Conservation (phyloP, 2,888 invertebrate genomes). For the Schrankia costaestrigalis region DNA sequence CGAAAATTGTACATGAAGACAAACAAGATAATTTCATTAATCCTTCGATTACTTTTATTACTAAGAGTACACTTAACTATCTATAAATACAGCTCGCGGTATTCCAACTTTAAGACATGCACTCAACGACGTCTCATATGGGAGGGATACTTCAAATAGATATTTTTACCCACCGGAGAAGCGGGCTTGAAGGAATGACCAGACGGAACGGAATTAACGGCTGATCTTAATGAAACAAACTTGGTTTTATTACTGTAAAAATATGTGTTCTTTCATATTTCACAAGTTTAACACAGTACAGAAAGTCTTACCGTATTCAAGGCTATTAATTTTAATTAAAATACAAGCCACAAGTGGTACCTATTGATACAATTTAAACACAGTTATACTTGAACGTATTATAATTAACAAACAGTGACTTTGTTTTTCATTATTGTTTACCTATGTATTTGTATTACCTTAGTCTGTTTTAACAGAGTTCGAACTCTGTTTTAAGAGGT, state of each 20-base stretch:
- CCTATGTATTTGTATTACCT: too few species aligned
- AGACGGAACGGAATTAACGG: constrained; percentile 45
- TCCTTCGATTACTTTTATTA: too few species aligned
- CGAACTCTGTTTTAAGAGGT: too few species aligned
- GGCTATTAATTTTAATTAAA: constrained; percentile 19
- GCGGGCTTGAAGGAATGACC: constrained; percentile 55
- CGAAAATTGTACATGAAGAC: too few species aligned
- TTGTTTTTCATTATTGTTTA: too few species aligned
- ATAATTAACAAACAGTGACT: not conserved
- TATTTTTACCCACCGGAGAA: constrained; percentile 58
- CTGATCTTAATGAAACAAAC: constrained; percentile 46
- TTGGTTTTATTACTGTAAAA: constrained; percentile 31
- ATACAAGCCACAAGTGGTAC: constrained; percentile 2
- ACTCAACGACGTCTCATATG: constrained; percentile 23
- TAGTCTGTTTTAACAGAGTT: too few species aligned
- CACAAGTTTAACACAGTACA: constrained; percentile 19
- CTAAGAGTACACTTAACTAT: not conserved
- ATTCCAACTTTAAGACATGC: constrained; percentile 23
- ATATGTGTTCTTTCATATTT: constrained; percentile 23
- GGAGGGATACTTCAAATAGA: constrained; percentile 49
- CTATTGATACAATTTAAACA: constrained; percentile 8
- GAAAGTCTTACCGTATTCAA: constrained; percentile 30
- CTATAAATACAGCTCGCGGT: constrained; percentile 1
- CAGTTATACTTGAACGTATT: too few species aligned
- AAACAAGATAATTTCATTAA: too few species aligned